Base-by-base conservation (phyloP, 2,113 vertebrate species). In the Clarias batrachus region DNA sequence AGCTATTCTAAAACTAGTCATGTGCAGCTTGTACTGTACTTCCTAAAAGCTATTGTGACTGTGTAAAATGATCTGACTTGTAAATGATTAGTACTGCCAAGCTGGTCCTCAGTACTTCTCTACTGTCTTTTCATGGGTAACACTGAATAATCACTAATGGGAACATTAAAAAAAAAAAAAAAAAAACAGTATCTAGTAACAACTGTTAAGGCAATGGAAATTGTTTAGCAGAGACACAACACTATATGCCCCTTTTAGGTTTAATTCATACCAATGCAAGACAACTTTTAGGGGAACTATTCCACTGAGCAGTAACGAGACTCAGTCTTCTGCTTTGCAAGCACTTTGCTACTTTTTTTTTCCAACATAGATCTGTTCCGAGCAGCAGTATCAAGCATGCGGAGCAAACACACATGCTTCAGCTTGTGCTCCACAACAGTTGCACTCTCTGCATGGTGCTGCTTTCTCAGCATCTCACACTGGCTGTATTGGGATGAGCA, bases 361-460 rank as follows among this genome's bases (percentile, higher is more conserved):
- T n/a, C 60, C 23, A 54, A 37, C 48, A 17, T 78, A 13, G 23
- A 68, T 85, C 27, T 80, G 54, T 59, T 59, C 37, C 54, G 33
- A 73, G 33, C 25, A 48, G 65, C 65, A 73, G 78, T 25, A 16
- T 30, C 52, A 23, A 76, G 80, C 79, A 81, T 65, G 78, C 52
- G 23, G 54, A 74, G 70, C 25, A 82, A 27, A 82, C 37, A 76
- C n/a, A 56, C 78, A 63, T 27, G 78, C 80, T 33, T 48, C 37
- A 60, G 84, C 41, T 86, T 52, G 52, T 80, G 37, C 41, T 85
- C 65, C 27, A 85, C 59, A 48, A 82, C 85, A 86, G 85, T 86
- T 86, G 85, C 80, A 62, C 17, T 62, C 85, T 54, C 85, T 65
- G 85, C 76, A 25, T 27, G 54, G 73, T 83, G 84, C 74, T 60